Percentiles rank a stretch among this genome's conserved stretches.
Conservation (phyloP, 2,888 invertebrate species). For the Ypsolopha sequella region DNA sequence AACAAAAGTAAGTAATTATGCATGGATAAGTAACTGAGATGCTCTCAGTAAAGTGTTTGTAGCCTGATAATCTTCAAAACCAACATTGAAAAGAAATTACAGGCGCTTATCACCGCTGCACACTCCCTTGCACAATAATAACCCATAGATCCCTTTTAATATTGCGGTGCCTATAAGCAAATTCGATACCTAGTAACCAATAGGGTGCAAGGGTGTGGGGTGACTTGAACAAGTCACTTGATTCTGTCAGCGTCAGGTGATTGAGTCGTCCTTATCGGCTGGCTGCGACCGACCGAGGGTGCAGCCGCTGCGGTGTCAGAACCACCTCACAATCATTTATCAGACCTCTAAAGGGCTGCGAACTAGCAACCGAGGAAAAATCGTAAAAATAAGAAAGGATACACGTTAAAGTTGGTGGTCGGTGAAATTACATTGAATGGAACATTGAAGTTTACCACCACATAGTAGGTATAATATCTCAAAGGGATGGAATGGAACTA, state of each 20-base stretch:
- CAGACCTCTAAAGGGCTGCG: background rate
- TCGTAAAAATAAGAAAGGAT: too few species aligned
- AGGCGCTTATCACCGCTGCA: slow-evolving; percentile 25
- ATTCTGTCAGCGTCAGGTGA: slow-evolving; percentile 46
- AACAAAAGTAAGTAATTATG: background rate
- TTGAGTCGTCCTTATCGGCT: slow-evolving; percentile 44
- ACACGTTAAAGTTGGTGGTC: too few species aligned
- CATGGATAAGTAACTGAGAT: background rate
- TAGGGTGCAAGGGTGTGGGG: slow-evolving; percentile 13
- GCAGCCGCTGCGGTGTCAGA: background rate
- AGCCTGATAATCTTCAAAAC: background rate
- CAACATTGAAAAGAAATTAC: slow-evolving; percentile 10
- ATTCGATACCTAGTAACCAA: slow-evolving; percentile 20
- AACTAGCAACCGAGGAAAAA: too few species aligned
- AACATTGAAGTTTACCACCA: too few species aligned
- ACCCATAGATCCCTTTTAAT: slow-evolving; percentile 28
- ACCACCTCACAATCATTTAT: background rate
- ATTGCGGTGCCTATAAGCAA: slow-evolving; percentile 15
- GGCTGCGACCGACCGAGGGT: slow-evolving; percentile 22
- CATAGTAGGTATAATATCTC: too few species aligned
- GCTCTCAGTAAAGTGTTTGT: background rate
- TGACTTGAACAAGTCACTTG: slow-evolving; percentile 22
- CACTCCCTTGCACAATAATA: slow-evolving; percentile 32
- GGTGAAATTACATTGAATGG: too few species aligned
- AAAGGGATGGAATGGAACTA: too few species aligned